These are phyloP conservation scores for Hyaena hyaena DNA, from an alignment of 2,113 vertebrate species.

Conservation along the genomic window DNA sequence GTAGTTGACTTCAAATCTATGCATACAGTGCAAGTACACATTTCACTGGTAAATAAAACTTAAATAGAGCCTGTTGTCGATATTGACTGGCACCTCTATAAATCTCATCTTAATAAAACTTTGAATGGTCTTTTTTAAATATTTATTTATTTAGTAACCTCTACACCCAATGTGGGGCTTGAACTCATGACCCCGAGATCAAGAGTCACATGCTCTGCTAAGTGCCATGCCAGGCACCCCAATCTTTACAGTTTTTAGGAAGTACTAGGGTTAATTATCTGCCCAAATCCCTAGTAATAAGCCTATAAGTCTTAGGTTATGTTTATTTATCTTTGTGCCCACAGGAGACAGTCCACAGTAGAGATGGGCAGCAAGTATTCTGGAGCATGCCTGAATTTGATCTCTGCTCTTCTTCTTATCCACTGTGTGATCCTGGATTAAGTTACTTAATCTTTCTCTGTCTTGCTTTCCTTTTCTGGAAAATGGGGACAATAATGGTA, in stretches of 20 bases:
- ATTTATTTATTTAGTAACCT: background rate
- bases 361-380: background rate
- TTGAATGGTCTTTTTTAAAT: background rate
- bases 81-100: slow-evolving; percentile 32
- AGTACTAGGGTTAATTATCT: slow-evolving; percentile 6
- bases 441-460: slow-evolving; percentile 39
- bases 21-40: background rate
- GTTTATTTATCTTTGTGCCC: background rate
- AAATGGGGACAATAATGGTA: background rate
- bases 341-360: background rate
- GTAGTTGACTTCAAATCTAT: slow-evolving; percentile 21
- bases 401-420: background rate
- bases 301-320: background rate
- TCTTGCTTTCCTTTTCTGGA: slow-evolving; percentile 43
- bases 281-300: slow-evolving; percentile 14
- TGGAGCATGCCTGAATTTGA: background rate
- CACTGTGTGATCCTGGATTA: background rate
- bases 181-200: background rate
- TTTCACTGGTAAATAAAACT: slow-evolving; percentile 54
- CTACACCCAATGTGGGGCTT: background rate
- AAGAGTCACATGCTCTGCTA: background rate
- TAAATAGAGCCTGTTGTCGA: background rate
- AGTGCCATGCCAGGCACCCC: background rate
- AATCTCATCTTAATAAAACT: slow-evolving; percentile 36
- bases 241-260: background rate